These are phyloP conservation scores for Bergia sp. DNA, from an alignment of 92 coral and sea anemone genomes.

Conservation along the genomic window DNA sequence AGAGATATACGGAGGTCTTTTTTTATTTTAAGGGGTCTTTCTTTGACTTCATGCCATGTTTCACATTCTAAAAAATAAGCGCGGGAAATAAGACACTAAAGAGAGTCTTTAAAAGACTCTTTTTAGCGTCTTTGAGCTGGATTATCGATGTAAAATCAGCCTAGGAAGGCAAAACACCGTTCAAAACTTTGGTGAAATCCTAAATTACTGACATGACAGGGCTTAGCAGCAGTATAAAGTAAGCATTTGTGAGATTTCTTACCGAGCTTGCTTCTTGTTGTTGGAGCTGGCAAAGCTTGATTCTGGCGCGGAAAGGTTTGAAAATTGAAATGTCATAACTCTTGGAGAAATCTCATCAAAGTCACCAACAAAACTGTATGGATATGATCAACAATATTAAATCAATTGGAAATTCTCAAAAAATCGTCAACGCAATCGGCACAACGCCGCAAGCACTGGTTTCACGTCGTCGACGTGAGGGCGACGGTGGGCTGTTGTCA, in stretches of 20 bases:
- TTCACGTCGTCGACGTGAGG: conserved; percentile 48
- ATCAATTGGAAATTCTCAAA: conserved; percentile 17
- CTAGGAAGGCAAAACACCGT: conserved; percentile 12
- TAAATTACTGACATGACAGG: conserved; percentile 18
- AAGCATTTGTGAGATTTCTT: conserved; percentile 18
- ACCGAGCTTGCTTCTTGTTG: conserved; percentile 26
- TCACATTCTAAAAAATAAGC: not conserved
- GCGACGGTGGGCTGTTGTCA: conserved; percentile 30
- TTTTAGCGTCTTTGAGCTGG: conserved; percentile 7
- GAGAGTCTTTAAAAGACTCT: not conserved
- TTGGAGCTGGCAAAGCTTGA: conserved; percentile 16
- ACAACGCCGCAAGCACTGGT: conserved; percentile 21
- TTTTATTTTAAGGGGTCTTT: conserved; percentile 4
- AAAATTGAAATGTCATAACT: conserved; percentile 8
- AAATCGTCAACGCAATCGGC: conserved; percentile 16
- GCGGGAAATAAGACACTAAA: conserved; percentile 15
- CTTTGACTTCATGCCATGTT: conserved; percentile 25
- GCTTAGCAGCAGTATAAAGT: conserved; percentile 28
- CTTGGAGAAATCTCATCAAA: conserved; percentile 27
- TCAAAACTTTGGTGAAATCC: conserved; percentile 15
- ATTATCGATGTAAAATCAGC: conserved; percentile 24
- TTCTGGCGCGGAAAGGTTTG: conserved; percentile 17
- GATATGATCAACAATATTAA: conserved; percentile 26
- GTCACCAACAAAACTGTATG: conserved; percentile 22
- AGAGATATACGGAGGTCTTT: not conserved